Base-by-base conservation (phyloP, 2,797 vertebrate species). In the Heterohyrax brucei region DNA sequence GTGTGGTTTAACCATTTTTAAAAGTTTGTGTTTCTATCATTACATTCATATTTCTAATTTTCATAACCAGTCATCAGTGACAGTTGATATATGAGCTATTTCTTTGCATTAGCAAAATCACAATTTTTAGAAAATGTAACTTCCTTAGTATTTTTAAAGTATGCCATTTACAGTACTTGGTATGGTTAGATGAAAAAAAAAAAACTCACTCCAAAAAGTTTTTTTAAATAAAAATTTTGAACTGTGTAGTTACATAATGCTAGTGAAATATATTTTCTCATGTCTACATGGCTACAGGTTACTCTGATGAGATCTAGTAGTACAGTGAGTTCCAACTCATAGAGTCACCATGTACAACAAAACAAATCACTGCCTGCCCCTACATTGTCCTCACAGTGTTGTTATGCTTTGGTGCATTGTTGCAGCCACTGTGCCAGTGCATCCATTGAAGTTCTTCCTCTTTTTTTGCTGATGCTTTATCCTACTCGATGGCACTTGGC, bases 71-170 rank as follows among this genome's bases (percentile, higher is more conserved):
- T 83, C 94, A 81, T 89, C 75, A 96, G 91, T 89, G 96, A 95
- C 89, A 97, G 95, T 97, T 97, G 97, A 98, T 97, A 97, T 95
- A 97, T 89, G 97, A 98, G 95, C 94, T 97, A 91, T 98, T 98
- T 98, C 97, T 98, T 98, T 98, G 93, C 88, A n/a, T 97, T 98
- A 98, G 97, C 97, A 98, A 98, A 97, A 97, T 96, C 93, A 95
- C 97, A 97, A 90, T 97, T 97, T 97, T 95, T 97, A 97, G 97
- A 98, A 98, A 97, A 95, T 97, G 98, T 97, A 92, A 84, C 98
- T 98, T 98, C 97, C 97, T 96, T 98, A 90, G 97, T 98, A 98
- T 98, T 98, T 98, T 98, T 97, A 97, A 97, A 92, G 93, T 97
- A 95, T 96, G 96, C 80, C 83, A 48, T 97, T 98, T 97, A 97